Conservation (phyloP, 2,113 vertebrate genomes). For the Hydrolagus affinis region DNA sequence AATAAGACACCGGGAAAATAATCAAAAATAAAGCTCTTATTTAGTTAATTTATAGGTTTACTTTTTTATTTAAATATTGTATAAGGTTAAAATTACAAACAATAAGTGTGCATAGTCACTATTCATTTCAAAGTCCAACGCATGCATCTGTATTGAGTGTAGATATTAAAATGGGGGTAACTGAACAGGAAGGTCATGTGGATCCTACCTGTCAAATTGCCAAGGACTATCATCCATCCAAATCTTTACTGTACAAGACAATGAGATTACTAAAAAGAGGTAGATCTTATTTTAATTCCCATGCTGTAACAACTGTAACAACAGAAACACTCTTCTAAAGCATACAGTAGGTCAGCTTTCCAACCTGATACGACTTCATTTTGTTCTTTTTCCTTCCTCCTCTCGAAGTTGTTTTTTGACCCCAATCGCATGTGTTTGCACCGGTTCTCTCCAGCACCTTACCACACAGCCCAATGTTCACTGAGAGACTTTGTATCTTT, state of each 20-base stretch:
- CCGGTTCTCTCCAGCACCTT: too few species aligned
- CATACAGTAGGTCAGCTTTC: neutral
- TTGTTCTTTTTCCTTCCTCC: too few species aligned
- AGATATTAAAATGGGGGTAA: neutral
- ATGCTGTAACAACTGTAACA: neutral
- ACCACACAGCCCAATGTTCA: too few species aligned
- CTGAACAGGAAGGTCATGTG: too few species aligned
- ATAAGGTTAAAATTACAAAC: neutral
- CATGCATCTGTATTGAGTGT: neutral
- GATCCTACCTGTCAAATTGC: neutral
- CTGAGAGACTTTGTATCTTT: too few species aligned
- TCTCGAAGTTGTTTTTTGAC: too few species aligned
- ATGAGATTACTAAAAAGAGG: neutral
- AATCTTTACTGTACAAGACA: neutral
- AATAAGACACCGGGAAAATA: neutral
- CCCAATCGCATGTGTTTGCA: too few species aligned
- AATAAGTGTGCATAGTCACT: neutral
- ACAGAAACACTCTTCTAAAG: neutral
- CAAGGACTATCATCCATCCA: neutral
- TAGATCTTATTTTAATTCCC: neutral
- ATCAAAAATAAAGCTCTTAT: neutral
- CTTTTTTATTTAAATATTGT: neutral
- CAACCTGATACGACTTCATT: neutral
- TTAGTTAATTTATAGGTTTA: neutral
- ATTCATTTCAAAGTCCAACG: neutral